Conservation (phyloP, 2,888 invertebrate genomes). For the Phrixothrix hirtus region DNA sequence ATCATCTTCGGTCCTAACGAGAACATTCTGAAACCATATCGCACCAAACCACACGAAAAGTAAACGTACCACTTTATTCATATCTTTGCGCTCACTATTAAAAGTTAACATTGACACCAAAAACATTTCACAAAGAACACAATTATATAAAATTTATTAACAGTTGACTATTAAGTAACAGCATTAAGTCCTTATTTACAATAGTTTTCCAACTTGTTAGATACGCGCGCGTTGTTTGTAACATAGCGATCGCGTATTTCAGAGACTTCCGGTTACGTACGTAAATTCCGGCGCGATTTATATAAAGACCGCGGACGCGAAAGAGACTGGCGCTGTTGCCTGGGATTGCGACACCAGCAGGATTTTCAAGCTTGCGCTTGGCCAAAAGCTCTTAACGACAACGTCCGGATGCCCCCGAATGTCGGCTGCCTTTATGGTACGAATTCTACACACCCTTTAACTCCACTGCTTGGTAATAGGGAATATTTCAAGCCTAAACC, state of each 20-base stretch:
- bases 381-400: conserved; percentile 29
- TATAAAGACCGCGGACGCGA: conserved; percentile 26
- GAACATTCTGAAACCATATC: conserved; percentile 19
- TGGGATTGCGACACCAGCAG: conserved; percentile 31
- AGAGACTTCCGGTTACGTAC: conserved; percentile 13
- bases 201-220: no score
- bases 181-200: no score
- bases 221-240: background rate
- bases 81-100: conserved; percentile 20
- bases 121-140: conserved; percentile 14
- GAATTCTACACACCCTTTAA: conserved; percentile 27
- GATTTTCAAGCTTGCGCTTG: conserved; percentile 29
- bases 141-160: conserved; percentile 13
- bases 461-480: conserved; percentile 20
- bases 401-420: conserved; percentile 28
- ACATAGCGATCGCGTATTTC: conserved; percentile 8
- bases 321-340: conserved; percentile 29
- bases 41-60: conserved; percentile 23
- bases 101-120: conserved; percentile 26
- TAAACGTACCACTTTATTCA: conserved; percentile 14
- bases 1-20: conserved; percentile 17
- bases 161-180: no score
- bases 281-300: conserved; percentile 16
- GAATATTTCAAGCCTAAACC: conserved; percentile 24
- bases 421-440: conserved; percentile 25